Conservation (phyloP, 2,113 vertebrate genomes). For the Triplophysa siluroides region DNA sequence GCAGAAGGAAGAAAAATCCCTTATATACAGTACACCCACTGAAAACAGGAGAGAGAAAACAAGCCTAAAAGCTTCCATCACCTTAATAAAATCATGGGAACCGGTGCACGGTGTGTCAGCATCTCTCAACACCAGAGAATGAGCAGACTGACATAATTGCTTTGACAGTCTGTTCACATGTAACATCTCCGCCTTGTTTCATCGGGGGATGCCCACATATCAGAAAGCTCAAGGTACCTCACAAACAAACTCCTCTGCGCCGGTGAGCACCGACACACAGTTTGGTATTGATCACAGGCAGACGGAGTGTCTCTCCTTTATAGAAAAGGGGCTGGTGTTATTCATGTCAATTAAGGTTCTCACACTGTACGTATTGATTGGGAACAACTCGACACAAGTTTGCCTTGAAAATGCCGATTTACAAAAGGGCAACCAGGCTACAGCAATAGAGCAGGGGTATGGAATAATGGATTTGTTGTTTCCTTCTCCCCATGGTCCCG, state of each 20-base stretch:
- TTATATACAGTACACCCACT: constrained; percentile 64
- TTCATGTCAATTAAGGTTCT: constrained; percentile 78
- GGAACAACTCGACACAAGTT: constrained; percentile 77
- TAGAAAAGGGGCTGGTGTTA: constrained; percentile 65
- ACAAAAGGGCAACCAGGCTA: constrained; percentile 68
- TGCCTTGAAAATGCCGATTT: constrained; percentile 80
- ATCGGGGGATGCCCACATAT: constrained; percentile 73
- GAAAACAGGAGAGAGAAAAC: background rate
- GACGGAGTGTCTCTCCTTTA: constrained; percentile 73
- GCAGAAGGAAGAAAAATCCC: constrained; percentile 65
- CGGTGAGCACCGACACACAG: constrained; percentile 60
- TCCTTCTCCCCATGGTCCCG: constrained; percentile 37
- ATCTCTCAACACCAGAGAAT: constrained; percentile 76
- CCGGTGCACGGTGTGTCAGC: constrained; percentile 70
- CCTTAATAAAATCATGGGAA: constrained; percentile 71
- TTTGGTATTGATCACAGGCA: constrained; percentile 80
- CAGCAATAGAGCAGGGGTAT: constrained; percentile 53
- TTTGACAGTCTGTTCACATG: constrained; percentile 83
- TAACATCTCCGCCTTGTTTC: constrained; percentile 79
- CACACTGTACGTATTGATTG: constrained; percentile 80
- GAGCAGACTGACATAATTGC: constrained; percentile 79
- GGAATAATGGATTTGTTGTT: constrained; percentile 66
- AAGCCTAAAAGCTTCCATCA: constrained; percentile 76
- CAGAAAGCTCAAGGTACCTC: constrained; percentile 73
- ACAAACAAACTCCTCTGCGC: constrained; percentile 64